Conservation (phyloP, 2,888 invertebrate genomes). For the Nomada fucata region DNA sequence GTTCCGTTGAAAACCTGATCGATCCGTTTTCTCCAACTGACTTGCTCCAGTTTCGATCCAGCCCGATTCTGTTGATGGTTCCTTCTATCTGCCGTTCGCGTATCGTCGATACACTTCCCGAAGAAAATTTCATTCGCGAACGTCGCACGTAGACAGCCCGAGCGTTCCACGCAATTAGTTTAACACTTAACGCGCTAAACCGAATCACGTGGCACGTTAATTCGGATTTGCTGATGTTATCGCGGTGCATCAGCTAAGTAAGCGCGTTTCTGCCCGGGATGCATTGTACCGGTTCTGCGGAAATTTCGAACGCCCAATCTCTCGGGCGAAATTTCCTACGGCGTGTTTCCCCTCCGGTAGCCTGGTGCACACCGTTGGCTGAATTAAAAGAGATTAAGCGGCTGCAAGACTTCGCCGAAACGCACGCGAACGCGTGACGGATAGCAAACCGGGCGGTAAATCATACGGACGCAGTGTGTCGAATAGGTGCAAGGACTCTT, state of each 20-base stretch:
- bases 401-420: neutral
- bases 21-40: slow-evolving; percentile 19
- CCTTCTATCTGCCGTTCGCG: neutral
- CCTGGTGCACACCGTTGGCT: no score
- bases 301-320: slow-evolving; percentile 15
- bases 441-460: no score
- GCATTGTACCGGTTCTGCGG: slow-evolving; percentile 14
- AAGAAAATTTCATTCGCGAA: slow-evolving; percentile 27
- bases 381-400: slow-evolving; percentile 11
- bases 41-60: slow-evolving; percentile 14
- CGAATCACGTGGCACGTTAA: slow-evolving; percentile 63
- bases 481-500: neutral
- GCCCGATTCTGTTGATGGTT: neutral
- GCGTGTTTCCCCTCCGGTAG: neutral
- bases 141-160: slow-evolving; percentile 16
- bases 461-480: no score
- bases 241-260: slow-evolving; percentile 37
- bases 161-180: slow-evolving; percentile 63
- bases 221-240: slow-evolving; percentile 58
- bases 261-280: slow-evolving; percentile 32
- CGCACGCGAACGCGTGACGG: no score
- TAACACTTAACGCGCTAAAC: slow-evolving; percentile 60
- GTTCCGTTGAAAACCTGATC: slow-evolving; percentile 29
- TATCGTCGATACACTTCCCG: slow-evolving; percentile 18
- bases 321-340: neutral